Conservation (phyloP, 1,140 invertebrate genomes). For the Anthonomus grandis region DNA sequence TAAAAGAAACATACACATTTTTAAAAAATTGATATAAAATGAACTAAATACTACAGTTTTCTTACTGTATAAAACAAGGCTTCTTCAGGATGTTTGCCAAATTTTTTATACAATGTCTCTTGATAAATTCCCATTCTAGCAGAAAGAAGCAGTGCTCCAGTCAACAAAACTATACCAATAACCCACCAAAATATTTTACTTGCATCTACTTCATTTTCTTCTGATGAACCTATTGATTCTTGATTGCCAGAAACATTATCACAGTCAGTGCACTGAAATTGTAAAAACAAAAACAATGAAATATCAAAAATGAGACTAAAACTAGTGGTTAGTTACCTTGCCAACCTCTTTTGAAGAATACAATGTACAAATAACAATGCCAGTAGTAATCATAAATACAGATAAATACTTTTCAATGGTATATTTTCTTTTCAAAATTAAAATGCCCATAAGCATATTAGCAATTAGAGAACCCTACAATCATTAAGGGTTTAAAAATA, state of each 20-base stretch:
- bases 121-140: constrained; percentile 97
- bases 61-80: constrained; percentile 87
- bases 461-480: constrained; percentile 90
- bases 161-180: constrained; percentile 80
- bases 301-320: constrained; percentile 21
- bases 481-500: constrained; percentile 3
- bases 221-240: constrained; percentile 35
- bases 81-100: constrained; percentile 93
- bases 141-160: constrained; percentile 86
- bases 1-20: constrained; percentile 47
- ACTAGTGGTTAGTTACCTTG: constrained; percentile 34
- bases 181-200: constrained; percentile 79
- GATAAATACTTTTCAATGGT: constrained; percentile 84
- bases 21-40: not conserved
- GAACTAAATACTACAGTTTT: constrained; percentile 4
- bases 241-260: constrained; percentile 47
- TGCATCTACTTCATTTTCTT: constrained; percentile 47
- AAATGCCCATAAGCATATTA: constrained; percentile 92
- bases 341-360: constrained; percentile 67
- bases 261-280: constrained; percentile 40
- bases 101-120: constrained; percentile 79
- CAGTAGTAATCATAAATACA: constrained; percentile 87
- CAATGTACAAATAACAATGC: constrained; percentile 89
- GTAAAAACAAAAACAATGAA: too few species aligned
- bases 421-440: constrained; percentile 86